Evolutionary conservation across 92 coral and sea anemone species (phyloP).

Genomic region (Parazoanthus atlanticus): DNA sequence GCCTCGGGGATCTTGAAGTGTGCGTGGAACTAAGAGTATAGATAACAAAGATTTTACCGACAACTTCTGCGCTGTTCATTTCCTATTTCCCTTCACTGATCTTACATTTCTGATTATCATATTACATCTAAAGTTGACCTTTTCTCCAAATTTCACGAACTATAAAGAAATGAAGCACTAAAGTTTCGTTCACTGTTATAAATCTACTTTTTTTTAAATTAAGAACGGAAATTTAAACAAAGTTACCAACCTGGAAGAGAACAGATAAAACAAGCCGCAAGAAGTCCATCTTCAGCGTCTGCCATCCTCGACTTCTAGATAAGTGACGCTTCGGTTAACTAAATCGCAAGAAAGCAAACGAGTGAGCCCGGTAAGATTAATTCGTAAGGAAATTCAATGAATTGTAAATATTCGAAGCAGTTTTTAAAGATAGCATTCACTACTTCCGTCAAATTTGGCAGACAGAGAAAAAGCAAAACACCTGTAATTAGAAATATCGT

Average conservation of each 20-base stretch:
- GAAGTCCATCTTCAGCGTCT: neutral
- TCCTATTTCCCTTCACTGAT: no score
- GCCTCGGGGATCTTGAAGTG: no score
- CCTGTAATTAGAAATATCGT: neutral
- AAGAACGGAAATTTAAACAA: neutral
- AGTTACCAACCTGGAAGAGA: constrained; percentile 25
- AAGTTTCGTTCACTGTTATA: neutral
- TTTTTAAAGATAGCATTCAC: neutral
- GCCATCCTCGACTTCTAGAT: constrained; percentile 1
- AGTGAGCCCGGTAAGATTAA: neutral
- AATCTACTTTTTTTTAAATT: neutral
- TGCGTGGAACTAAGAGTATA: no score
- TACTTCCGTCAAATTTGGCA: neutral
- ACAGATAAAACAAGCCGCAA: constrained; percentile 36
- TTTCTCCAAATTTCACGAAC: neutral
- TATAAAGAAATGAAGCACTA: neutral
- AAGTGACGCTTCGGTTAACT: neutral
- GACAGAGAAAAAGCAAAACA: no score
- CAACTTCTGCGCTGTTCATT: no score
- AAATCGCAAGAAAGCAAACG: neutral
- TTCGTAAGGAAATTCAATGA: neutral
- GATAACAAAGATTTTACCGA: no score
- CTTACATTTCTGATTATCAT: no score
- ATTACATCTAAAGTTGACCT: no score
- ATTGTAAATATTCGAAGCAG: neutral